Base-by-base conservation (phyloP, 2,888 invertebrate genomes). In the Sinodicranocentrus sp. region DNA sequence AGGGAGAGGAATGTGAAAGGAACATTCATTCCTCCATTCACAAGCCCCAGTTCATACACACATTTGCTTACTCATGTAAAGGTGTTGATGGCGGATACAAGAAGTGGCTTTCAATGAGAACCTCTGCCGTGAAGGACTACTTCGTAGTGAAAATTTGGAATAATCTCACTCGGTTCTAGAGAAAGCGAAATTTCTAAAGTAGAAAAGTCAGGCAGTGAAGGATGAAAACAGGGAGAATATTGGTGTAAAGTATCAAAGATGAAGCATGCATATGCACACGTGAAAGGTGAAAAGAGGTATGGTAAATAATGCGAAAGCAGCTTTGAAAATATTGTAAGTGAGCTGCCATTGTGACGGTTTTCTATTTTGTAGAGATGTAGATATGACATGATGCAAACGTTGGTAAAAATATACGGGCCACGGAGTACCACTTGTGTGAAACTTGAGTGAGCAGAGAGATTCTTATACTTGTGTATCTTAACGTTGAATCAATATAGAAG, bases 401-500 rank as follows among this genome's bases (percentile, higher is more conserved):
- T 23, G 21, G 19, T 57, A n/a, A 57, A 57, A 28, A 63, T 63
- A 17, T 63, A 63, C 28, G 33, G 15, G 63, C 19, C 5, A 28
- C 39, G 17, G 75, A 65, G 61, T 43, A 52, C 52, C 15, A 75
- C 63, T 39, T 13, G 52, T 61, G 25, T 65, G 52, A 15, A 72
- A 59, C 23, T 33, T 59, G 54, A 26, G 33, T 33, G 54, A 54
- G 59, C 17, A 17, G 70, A 52, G 70, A 70, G 63, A 70, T 70
- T 25, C 26, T 70, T 17, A 48, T 17, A 28, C 63, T 26, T 33
- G 44, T 44, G 52, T 68, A 63, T 59, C 71, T 25, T 71, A 68
- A 87, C 84, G 88, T 88, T 88, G 88, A 88, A 88, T 88, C 88
- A 88, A 88, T 88, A 88, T 84, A 88, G 85, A 82, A 87, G 86